phyloP scores from a whole-genome alignment of 2,113 vertebrate genomes.

The Pterocles orientalis region DNA sequence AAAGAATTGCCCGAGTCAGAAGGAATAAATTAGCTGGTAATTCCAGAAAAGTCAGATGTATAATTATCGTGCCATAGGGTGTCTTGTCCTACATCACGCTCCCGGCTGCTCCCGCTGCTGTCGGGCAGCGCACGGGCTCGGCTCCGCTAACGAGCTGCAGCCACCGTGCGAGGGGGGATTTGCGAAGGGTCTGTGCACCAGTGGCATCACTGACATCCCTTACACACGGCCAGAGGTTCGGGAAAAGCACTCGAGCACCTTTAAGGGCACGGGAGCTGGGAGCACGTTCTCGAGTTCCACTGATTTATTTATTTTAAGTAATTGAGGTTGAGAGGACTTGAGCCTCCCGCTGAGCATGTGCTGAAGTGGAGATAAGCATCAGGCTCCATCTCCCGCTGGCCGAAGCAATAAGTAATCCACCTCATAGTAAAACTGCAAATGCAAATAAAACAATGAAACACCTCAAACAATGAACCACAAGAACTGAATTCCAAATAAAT shows the following conservation, averaged over 20 bases:
- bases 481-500: neutral
- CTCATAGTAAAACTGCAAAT: neutral
- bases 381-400: neutral
- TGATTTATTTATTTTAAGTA: neutral
- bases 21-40: neutral
- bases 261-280: neutral
- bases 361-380: neutral
- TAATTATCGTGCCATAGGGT: neutral
- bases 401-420: neutral
- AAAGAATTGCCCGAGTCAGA: neutral
- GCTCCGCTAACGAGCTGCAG: rapidly evolving
- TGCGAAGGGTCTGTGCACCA: neutral
- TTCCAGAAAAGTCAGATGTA: neutral
- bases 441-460: neutral
- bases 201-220: rapidly evolving
- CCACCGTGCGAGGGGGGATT: no score
- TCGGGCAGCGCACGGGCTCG: neutral
- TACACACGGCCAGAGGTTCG: neutral
- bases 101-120: neutral
- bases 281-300: neutral
- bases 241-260: rapidly evolving
- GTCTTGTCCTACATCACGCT: neutral
- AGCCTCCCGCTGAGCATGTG: neutral
- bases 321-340: neutral
- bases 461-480: neutral